Evolutionary conservation across 2,113 vertebrate species (phyloP).

Genomic region (Burhinus bistriatus): DNA sequence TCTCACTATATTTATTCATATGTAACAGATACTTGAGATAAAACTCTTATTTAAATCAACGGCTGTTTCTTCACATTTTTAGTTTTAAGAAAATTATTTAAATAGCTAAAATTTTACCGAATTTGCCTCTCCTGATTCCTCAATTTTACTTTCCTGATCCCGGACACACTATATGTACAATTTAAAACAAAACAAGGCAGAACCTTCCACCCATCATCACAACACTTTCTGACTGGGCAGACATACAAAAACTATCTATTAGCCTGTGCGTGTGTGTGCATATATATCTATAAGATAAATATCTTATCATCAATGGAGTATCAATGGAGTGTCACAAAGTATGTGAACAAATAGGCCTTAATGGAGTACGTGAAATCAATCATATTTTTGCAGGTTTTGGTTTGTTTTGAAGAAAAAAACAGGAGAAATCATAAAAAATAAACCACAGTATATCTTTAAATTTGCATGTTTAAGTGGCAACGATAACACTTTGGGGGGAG

Average conservation of each 20-base stretch:
- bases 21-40: not conserved
- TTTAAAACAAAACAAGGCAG: not conserved
- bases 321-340: not conserved
- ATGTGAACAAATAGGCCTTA: not conserved
- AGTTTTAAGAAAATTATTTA: not conserved
- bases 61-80: not conserved
- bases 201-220: not conserved
- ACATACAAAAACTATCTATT: not conserved
- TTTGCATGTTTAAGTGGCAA: not conserved
- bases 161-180: not conserved
- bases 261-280: not conserved
- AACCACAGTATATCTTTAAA: not conserved
- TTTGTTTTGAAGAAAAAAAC: not conserved
- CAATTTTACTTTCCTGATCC: not conserved
- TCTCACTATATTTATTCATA: not conserved
- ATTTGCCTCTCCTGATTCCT: not conserved
- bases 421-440: not conserved
- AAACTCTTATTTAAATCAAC: not conserved
- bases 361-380: not conserved
- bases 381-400: not conserved
- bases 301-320: not conserved
- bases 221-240: not conserved
- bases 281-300: not conserved
- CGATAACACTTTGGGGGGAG: not conserved
- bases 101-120: not conserved